Evolutionary conservation across 1,140 invertebrate genomes (phyloP), one percentile per base, ranked within the genome.

Genomic region (Lepidurus apus): DNA sequence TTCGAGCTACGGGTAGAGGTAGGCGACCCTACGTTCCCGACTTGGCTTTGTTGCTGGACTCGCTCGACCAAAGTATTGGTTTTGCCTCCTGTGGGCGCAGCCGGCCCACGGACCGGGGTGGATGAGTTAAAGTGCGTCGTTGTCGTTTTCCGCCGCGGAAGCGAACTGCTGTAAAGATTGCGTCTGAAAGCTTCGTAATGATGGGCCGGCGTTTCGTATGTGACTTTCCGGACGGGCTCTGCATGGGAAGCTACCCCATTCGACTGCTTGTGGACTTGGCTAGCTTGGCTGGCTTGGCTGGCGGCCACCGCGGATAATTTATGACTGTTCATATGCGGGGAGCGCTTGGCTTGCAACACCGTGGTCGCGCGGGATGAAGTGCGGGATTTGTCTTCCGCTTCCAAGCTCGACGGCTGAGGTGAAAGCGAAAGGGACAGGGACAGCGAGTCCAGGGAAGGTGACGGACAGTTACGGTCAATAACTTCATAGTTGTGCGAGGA

Each of bases 1-100:
- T 74, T 74, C 73, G 78, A 75, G 73, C 78, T 75, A 24, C 75
- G 53, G 6, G 53, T 65, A n/a, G 53, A 65, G 53, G 53, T 21
- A 34, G 53, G 53, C 3, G 53, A 65, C 0, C 53, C 9, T 8
- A 17, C n/a, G 53, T 21, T 65, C 1, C 17, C 21, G 21, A 21
- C 53, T 7, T 65, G 17, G 53, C 17, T 65, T 65, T 65, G 53
- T 65, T 65, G 53, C 53, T 65, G 53, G 6, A 65, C 53, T 65
- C 53, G 53, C 6, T 65, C 53, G 5, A 65, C 17, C 9, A 65
- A 13, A 65, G 53, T 21, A 17, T 65, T 13, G 53, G 53, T n/a
- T 65, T 65, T 65, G 53, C 21, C 7, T 21, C 21, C 53, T 65
- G 53, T 65, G 17, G 13, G n/a, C 53, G 1, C 53, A 17, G 13